Evolutionary conservation across 37 sponge, comb jelly and placozoan genomes (phyloP).

Genomic region (Petrosia ficiformis): DNA sequence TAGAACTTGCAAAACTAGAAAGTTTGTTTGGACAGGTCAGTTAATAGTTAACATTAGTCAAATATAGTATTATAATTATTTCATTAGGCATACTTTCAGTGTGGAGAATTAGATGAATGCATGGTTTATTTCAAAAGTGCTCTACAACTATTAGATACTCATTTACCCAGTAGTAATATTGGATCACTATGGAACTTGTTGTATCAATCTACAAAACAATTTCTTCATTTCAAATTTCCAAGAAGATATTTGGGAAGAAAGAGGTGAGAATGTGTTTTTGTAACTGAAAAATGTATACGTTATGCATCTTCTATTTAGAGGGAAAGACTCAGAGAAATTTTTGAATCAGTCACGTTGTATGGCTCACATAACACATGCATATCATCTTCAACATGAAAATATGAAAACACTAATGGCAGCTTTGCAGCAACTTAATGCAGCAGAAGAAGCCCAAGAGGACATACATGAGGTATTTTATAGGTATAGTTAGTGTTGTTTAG

Average conservation of each 20-base stretch:
- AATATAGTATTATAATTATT: too few species aligned
- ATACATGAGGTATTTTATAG: conserved; percentile 57
- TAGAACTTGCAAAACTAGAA: conserved; percentile 42
- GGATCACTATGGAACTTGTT: not conserved
- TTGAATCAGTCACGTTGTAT: conserved; percentile 64
- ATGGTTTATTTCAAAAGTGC: conserved; percentile 48
- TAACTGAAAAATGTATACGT: not conserved
- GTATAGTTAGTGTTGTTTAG: not conserved
- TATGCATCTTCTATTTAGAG: not conserved
- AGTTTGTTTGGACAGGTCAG: conserved; percentile 61
- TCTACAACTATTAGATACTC: conserved; percentile 33
- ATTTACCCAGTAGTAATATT: conserved; percentile 22
- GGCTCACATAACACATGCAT: conserved; percentile 59
- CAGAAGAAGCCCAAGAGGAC: conserved; percentile 60
- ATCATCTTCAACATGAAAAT: conserved; percentile 64
- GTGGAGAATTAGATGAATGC: conserved; percentile 60
- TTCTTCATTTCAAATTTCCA: conserved; percentile 55
- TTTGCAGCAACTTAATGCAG: conserved; percentile 65
- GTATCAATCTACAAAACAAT: conserved; percentile 43
- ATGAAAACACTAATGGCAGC: conserved; percentile 57
- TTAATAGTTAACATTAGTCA: too few species aligned
- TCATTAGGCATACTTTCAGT: conserved; percentile 71
- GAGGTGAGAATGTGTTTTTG: conserved; percentile 12
- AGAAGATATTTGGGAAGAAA: conserved; percentile 11
- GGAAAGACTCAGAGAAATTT: conserved; percentile 16